Conservation (phyloP, 2,113 vertebrate species). For the Cololabis saira region DNA sequence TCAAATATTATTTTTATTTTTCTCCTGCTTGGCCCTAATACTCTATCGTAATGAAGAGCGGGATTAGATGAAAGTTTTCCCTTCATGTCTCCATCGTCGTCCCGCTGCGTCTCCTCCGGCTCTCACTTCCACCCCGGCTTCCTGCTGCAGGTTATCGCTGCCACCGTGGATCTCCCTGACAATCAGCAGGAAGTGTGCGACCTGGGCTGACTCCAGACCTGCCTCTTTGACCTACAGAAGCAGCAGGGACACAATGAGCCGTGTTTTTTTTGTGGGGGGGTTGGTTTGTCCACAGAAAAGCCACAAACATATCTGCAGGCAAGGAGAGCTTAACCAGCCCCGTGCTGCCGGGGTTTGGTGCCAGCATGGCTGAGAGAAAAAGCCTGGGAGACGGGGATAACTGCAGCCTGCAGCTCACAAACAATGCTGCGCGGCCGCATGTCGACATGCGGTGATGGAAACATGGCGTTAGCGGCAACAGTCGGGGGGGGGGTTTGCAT, state of each 20-base stretch:
- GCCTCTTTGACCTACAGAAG: conserved; percentile 43
- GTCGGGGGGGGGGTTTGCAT: too few species aligned
- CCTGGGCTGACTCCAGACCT: conserved; percentile 44
- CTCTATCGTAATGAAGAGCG: too few species aligned
- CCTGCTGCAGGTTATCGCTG: conserved; percentile 56
- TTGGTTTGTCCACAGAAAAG: conserved; percentile 18
- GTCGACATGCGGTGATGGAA: conserved; percentile 14
- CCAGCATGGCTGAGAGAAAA: conserved; percentile 26
- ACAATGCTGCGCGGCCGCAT: conserved; percentile 9
- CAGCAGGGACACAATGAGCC: conserved; percentile 49
- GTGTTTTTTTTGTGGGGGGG: background rate
- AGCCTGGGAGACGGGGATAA: background rate
- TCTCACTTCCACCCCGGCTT: conserved; percentile 39
- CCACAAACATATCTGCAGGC: conserved; percentile 52
- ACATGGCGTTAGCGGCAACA: background rate
- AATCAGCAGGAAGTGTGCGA: conserved; percentile 65
- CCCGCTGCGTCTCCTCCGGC: conserved; percentile 1
- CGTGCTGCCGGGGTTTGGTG: conserved; percentile 34
- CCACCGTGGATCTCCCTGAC: conserved; percentile 47
- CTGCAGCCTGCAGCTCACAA: background rate
- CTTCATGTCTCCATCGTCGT: too few species aligned
- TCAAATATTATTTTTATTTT: too few species aligned
- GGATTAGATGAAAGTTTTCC: too few species aligned
- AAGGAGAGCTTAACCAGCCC: conserved; percentile 50
- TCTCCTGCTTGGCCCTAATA: too few species aligned